These are phyloP conservation scores for Macroteleia sp. DNA, from an alignment of 2,888 invertebrate species.

Conservation along the genomic window DNA sequence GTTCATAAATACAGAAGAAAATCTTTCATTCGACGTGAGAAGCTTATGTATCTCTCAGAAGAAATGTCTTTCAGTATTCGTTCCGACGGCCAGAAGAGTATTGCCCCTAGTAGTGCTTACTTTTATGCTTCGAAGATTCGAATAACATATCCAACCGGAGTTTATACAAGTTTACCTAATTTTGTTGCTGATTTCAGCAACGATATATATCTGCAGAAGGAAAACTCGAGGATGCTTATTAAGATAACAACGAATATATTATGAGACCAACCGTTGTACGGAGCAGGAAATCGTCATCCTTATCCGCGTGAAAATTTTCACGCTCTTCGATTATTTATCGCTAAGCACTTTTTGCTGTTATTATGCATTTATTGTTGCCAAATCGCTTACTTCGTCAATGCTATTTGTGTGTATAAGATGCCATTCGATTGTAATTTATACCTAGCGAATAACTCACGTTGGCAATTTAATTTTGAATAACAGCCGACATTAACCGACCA, in stretches of 20 bases:
- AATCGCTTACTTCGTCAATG: too few relatives aligned
- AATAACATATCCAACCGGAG: too few relatives aligned
- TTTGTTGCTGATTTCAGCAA: not conserved
- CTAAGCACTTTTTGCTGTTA: too few relatives aligned
- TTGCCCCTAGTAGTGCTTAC: too few relatives aligned
- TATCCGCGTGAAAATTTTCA: not conserved
- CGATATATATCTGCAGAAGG: not conserved
- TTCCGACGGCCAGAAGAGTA: too few relatives aligned
- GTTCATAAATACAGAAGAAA: too few relatives aligned
- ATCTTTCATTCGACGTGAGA: too few relatives aligned
- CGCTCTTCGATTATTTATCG: constrained; percentile 10
- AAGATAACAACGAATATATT: constrained; percentile 10
- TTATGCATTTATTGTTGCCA: too few relatives aligned
- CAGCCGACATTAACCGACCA: constrained; percentile 4
- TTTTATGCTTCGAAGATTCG: too few relatives aligned
- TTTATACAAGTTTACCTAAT: constrained; percentile 5
- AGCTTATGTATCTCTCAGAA: too few relatives aligned
- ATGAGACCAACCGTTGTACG: not conserved
- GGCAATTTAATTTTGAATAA: constrained; percentile 18
- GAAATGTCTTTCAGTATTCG: too few relatives aligned
- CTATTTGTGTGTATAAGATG: too few relatives aligned
- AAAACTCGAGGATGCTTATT: constrained; percentile 11
- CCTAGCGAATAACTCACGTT: not conserved
- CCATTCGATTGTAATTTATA: constrained; percentile 1
- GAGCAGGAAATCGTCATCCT: not conserved